phyloP scores from a whole-genome alignment of 2,113 vertebrate species.

The Zootoca vivipara region DNA sequence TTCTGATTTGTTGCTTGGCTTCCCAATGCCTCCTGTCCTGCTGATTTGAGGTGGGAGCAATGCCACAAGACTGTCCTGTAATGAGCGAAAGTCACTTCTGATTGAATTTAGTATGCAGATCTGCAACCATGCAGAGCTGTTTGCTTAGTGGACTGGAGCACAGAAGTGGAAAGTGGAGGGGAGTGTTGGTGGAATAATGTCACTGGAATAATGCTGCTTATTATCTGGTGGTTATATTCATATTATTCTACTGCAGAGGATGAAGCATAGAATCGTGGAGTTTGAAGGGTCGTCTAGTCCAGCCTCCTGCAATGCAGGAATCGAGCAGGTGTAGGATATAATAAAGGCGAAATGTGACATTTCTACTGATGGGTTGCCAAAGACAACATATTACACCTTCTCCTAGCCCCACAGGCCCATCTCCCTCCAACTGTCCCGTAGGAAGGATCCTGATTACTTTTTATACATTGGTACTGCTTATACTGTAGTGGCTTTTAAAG shows the following conservation, averaged over 20 bases:
- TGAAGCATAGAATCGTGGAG: no score
- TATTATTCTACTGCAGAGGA: no score
- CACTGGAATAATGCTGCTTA: background rate
- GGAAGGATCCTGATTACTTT: no score
- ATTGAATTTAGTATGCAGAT: background rate
- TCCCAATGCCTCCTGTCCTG: background rate
- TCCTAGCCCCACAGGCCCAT: no score
- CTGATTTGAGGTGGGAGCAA: background rate
- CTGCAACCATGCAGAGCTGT: background rate
- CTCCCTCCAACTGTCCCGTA: no score
- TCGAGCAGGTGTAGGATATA: background rate
- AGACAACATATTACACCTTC: background rate
- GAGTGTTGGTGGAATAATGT: background rate
- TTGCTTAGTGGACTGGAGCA: constrained; percentile 1
- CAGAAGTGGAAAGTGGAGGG: background rate
- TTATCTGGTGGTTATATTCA: background rate
- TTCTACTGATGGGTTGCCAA: background rate
- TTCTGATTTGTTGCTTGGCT: background rate
- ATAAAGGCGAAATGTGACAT: background rate
- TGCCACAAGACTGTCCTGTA: background rate
- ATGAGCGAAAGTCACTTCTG: background rate
- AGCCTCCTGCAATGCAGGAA: no score
- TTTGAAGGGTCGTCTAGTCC: no score
- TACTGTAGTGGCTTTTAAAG: no score
- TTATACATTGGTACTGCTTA: no score